Evolutionary conservation across 2,113 vertebrate species (phyloP).

Genomic region (Petrocephalus zakoni): DNA sequence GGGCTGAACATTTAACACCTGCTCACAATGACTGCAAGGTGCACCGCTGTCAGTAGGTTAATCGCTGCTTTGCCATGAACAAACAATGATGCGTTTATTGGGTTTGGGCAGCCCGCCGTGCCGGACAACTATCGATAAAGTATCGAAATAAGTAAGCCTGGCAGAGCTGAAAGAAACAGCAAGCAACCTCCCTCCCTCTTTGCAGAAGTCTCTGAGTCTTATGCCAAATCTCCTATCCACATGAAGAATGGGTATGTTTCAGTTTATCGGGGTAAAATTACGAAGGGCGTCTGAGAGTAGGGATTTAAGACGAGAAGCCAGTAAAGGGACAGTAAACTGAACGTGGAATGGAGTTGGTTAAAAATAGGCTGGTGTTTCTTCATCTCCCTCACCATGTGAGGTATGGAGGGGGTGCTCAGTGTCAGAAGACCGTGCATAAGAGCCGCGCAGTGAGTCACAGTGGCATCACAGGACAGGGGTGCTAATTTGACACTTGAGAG

Average conservation of each 20-base stretch:
- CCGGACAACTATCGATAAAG: background rate
- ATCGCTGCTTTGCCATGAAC: background rate
- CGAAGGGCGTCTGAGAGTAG: background rate
- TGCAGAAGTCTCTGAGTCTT: background rate
- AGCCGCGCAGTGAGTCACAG: background rate
- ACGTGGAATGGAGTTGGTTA: constrained; percentile 9
- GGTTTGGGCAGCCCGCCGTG: background rate
- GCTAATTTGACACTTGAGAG: background rate
- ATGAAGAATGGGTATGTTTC: background rate
- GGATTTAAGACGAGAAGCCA: background rate
- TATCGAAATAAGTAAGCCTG: background rate
- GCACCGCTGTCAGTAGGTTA: background rate
- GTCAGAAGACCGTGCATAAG: background rate
- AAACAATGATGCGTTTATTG: background rate
- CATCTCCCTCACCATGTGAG: constrained; percentile 25
- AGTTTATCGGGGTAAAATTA: background rate
- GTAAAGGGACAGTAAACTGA: background rate
- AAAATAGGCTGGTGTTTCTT: constrained; percentile 35
- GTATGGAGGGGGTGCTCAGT: constrained; percentile 12
- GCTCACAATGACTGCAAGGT: background rate
- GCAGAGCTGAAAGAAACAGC: background rate
- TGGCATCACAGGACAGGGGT: background rate
- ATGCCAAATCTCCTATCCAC: background rate
- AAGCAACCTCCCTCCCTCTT: background rate
- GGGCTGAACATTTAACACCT: background rate